phyloP scores from a whole-genome alignment of 2,113 vertebrate species.

The Scortum barcoo region DNA sequence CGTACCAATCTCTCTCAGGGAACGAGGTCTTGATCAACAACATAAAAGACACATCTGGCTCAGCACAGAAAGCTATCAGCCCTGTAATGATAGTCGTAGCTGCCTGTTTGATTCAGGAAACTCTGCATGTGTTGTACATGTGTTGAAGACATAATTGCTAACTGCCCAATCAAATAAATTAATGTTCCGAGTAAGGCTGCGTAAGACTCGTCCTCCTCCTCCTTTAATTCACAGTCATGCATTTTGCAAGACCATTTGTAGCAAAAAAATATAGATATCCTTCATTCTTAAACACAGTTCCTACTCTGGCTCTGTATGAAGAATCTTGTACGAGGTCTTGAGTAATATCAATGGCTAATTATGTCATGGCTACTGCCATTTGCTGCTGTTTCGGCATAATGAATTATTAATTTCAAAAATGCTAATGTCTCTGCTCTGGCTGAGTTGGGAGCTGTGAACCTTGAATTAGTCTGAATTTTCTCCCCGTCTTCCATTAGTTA shows the following conservation, averaged over 20 bases:
- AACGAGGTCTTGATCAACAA: slow-evolving; percentile 21
- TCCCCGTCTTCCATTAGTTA: slow-evolving; percentile 26
- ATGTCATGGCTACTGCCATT: slow-evolving; percentile 64
- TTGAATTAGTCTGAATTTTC: slow-evolving; percentile 45
- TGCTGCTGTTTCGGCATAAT: slow-evolving; percentile 57
- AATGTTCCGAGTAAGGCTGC: neutral
- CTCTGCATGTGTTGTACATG: neutral
- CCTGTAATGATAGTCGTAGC: neutral
- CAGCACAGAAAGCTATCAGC: neutral
- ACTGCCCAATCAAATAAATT: slow-evolving; percentile 7
- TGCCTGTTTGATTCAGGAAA: neutral
- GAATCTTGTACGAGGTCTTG: slow-evolving; percentile 15
- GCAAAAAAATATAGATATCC: neutral
- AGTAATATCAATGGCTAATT: slow-evolving; percentile 57
- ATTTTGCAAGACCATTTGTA: slow-evolving; percentile 2
- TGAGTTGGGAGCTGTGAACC: slow-evolving; percentile 59
- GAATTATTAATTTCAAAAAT: slow-evolving; percentile 71
- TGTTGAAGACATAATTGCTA: neutral
- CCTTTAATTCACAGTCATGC: neutral
- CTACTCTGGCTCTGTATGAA: neutral
- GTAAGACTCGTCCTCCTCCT: fast-evolving
- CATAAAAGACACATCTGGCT: slow-evolving; percentile 1
- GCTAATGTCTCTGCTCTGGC: slow-evolving; percentile 55
- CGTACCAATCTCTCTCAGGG: neutral
- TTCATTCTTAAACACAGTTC: slow-evolving; percentile 18